These are phyloP conservation scores for Stenchaetothrips biformis DNA, from an alignment of 2,888 invertebrate genomes.

Conservation along the genomic window DNA sequence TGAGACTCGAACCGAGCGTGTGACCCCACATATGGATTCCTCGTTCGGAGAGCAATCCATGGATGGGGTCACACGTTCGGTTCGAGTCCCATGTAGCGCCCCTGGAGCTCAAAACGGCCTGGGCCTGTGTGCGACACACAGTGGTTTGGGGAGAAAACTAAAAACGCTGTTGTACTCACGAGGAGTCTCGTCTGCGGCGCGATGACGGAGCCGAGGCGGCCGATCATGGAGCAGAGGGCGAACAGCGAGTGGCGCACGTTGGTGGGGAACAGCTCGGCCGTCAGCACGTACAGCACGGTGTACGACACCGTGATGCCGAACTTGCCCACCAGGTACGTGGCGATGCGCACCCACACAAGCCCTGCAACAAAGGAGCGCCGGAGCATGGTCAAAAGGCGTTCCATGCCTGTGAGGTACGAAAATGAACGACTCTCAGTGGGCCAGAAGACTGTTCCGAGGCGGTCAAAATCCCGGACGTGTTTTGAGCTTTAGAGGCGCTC, in stretches of 20 bases:
- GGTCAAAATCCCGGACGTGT: no score
- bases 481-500: no score
- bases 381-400: no score
- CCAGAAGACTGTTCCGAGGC: no score
- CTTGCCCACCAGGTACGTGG: constrained; percentile 46
- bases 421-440: no score
- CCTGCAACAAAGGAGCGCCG: constrained; percentile 28
- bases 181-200: constrained; percentile 42
- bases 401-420: no score
- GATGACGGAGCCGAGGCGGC: constrained; percentile 41
- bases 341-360: constrained; percentile 41
- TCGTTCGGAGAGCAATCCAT: no score
- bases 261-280: constrained; percentile 47
- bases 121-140: no score
- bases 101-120: neutral
- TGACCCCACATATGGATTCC: no score
- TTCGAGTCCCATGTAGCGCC: no score
- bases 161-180: constrained; percentile 36
- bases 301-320: constrained; percentile 46
- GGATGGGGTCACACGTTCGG: no score
- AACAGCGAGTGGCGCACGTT: constrained; percentile 39
- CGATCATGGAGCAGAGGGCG: constrained; percentile 41
- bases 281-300: constrained; percentile 46
- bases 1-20: no score
- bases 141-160: neutral